Base-by-base conservation (phyloP, 2,888 invertebrate genomes). In the Dynastes grantii region DNA sequence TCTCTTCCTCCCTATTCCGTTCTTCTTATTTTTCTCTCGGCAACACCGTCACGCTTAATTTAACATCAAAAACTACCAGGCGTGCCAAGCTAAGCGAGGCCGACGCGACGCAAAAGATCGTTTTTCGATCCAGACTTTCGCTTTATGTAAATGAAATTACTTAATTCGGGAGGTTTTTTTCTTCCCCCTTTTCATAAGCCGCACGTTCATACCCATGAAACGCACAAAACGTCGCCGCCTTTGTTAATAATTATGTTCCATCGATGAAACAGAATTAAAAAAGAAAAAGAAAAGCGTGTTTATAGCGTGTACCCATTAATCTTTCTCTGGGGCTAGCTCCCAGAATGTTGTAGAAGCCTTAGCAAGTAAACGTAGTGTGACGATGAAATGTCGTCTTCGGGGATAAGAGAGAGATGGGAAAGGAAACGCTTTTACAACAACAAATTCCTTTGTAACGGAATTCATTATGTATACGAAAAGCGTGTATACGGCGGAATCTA, bases 121-220 rank as follows among this genome's bases (percentile, higher is more conserved):
- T 55, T 55, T 55, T 55, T 55, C 55, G n/a, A 55, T 55, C 55
- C n/a, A 16, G 3, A 16, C 8, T 53, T 22, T 22, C 55, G n/a
- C 55, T 55, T 16, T 22, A 16, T 55, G 16, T 22, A 22, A 55
- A 22, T 6, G n/a, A n/a, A n/a, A 55, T 16, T 55, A 55, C 55
- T 55, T 55, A 55, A 55, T 22, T 55, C n/a, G 55, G 32, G 22
- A 55, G 16, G 55, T 55, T 55, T 55, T 13, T n/a, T 55, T 55
- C 55, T 55, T n/a, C 13, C 13, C 45, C 11, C 45, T 11, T 8
- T 45, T 8, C 45, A 8, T 45, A 45, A 45, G 45, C 45, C 11
- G 11, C 8, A 8, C 11, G 45, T 45, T 45, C 45, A 45, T 45
- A 45, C 11, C 8, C 45, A 45, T 8, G 11, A 8, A 8, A 1